Evolutionary conservation across 35 echinoderm and acorn worm species (phyloP).

Genomic region (Hemicentrotus pulcherrimus): DNA sequence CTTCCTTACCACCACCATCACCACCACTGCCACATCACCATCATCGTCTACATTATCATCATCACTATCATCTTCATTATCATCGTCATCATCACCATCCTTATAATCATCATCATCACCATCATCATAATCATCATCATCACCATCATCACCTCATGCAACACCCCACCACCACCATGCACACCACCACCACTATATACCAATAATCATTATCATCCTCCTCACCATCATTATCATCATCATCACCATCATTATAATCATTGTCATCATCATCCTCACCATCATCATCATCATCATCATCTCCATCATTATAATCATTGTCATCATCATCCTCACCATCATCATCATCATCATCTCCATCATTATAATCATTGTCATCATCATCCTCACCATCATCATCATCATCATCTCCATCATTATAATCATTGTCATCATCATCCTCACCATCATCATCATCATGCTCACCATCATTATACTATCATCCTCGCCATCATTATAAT

Average conservation of each 20-base stretch:
- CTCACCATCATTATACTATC: not conserved
- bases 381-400: not conserved
- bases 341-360: no score
- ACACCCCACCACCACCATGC: not conserved
- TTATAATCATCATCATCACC: conserved; percentile 2
- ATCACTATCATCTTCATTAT: not conserved
- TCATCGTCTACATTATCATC: not conserved
- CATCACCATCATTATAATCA: not conserved
- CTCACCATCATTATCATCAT: not conserved
- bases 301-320: not conserved
- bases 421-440: not conserved
- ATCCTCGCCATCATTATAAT: not conserved
- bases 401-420: not conserved
- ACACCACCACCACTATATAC: not conserved
- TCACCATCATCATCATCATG: not conserved
- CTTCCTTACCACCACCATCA: not conserved
- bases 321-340: not conserved
- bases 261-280: no score
- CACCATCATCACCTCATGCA: not conserved
- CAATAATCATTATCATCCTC: not conserved
- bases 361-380: not conserved
- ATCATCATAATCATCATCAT: not conserved
- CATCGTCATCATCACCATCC: not conserved
- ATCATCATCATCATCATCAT: not conserved
- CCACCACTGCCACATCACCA: conserved; percentile 13